Conservation (phyloP, 2,888 invertebrate species). For the Rhyacophila evoluta region DNA sequence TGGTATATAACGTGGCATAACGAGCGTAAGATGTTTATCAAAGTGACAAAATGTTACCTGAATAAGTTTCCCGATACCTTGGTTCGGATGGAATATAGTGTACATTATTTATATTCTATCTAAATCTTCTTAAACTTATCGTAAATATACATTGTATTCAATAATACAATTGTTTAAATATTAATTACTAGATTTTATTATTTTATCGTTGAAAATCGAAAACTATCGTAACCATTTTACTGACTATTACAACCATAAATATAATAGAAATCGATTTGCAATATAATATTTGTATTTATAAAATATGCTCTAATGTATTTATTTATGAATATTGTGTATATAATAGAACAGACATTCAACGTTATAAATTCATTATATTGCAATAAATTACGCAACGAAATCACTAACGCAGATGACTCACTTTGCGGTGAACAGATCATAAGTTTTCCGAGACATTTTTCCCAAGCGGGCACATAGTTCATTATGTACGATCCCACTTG, state of each 20-base stretch:
- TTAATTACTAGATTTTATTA: neutral
- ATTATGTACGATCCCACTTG: neutral
- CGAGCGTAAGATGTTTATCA: too few species aligned
- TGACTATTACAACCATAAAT: neutral
- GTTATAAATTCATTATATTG: neutral
- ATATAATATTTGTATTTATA: neutral
- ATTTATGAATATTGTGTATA: neutral
- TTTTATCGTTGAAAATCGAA: neutral
- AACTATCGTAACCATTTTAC: neutral
- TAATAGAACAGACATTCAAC: neutral
- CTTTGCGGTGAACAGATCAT: neutral
- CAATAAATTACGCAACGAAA: neutral
- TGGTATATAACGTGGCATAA: too few species aligned
- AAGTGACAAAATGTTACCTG: too few species aligned
- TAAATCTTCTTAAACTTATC: too few species aligned
- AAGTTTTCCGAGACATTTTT: neutral
- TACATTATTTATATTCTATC: too few species aligned
- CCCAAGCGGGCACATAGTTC: neutral
- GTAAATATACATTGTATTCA: too few species aligned
- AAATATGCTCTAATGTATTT: too few species aligned
- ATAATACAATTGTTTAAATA: neutral
- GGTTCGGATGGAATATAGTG: too few species aligned
- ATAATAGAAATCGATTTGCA: neutral
- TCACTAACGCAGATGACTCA: neutral
- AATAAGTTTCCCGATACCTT: too few species aligned